A percentile compares a stretch with the other conserved stretches of the same genome.
Evolutionary conservation across 2,797 vertebrate genomes (phyloP).

Genomic region (Mus caroli): DNA sequence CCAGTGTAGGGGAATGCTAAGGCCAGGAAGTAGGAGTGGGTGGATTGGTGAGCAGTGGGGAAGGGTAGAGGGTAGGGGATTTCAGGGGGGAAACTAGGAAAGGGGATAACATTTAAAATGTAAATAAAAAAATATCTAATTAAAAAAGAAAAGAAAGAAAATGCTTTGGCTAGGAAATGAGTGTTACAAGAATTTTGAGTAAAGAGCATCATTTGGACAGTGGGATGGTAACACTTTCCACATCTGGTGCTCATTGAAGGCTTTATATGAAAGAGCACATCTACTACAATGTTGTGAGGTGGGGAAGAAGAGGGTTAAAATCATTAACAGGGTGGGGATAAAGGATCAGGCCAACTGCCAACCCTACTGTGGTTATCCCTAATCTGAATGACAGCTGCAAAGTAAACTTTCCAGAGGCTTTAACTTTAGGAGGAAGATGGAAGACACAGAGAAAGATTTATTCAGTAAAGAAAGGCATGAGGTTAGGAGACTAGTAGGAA

Average conservation of each 20-base stretch:
- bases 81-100: no score
- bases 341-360: neutral
- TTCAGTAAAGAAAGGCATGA: neutral
- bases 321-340: fast-evolving
- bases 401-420: neutral
- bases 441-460: fast-evolving
- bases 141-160: neutral
- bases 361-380: neutral
- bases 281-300: fast-evolving
- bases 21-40: no score
- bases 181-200: neutral
- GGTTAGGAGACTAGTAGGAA: neutral
- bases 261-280: neutral
- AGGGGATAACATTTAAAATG: no score
- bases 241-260: neutral
- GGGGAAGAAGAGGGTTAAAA: neutral
- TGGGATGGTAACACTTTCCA: neutral
- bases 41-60: no score
- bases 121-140: no score
- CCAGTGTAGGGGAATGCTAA: no score
- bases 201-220: neutral
- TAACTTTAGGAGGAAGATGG: neutral
- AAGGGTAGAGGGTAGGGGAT: no score
- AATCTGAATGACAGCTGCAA: neutral
- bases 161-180: neutral